Evolutionary conservation across 2,888 invertebrate genomes (phyloP), one percentile per base, ranked within the genome.

Genomic region (Nasonovia ribisnigri): DNA sequence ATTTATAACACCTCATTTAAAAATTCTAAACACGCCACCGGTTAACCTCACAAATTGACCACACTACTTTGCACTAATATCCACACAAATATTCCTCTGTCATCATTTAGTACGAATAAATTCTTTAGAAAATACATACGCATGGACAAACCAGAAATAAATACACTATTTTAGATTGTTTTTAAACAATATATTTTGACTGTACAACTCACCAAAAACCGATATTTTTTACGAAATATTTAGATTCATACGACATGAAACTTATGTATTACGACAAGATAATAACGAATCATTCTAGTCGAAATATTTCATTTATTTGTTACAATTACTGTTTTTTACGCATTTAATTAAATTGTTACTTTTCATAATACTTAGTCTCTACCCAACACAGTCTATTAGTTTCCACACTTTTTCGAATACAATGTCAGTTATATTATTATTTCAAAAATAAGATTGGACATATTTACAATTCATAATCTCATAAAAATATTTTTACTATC

Each of bases 21-120:
- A 77, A 77, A 36, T 6, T 20, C 13, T 77, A 20, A 77, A 20
- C 36, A 20, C 77, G 36, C 36, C 77, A 77, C 77, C 36, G 36
- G 77, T 77, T 77, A 77, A 77, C 77, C 77, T 77, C 36, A 77
- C 36, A 77, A 20, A 77, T 77, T 77, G 36, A 77, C 77, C 36
- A 36, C 77, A 77, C 77, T 77, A 77, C 54, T 54, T 77, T 36
- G 77, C 77, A 77, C 77, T 77, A 77, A 77, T 77, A 77, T 77
- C 36, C 20, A 77, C 77, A 77, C 77, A 77, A 77, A 77, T 77
- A 77, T 77, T 36, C 36, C 36, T 77, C 77, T 16, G 20, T 77
- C 36, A 36, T 77, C 16, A 20, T 77, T 77, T 77, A 36, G 20
- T 8, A 36, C 20, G 77, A 77, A 77, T 77, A 77, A 6, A 20